Conservation (phyloP, 2,113 vertebrate genomes). For the Pedetes capensis region DNA sequence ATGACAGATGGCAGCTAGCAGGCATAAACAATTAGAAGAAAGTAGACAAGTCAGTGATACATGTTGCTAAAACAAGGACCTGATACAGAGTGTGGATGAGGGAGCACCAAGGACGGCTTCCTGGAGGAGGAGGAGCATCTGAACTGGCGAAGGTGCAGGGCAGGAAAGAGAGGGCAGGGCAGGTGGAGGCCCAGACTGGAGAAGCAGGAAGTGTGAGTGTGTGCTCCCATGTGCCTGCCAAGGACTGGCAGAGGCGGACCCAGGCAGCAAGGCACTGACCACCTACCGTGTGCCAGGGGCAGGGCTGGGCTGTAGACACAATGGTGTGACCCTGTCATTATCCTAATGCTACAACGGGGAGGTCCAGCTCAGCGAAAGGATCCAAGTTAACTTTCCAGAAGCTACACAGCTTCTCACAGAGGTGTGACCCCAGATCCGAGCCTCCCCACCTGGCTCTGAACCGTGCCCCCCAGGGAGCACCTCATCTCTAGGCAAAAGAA, state of each 20-base stretch:
- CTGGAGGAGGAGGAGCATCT: neutral
- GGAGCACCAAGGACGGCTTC: neutral
- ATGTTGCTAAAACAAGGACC: neutral
- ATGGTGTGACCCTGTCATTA: neutral
- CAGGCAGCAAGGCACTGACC: fast-evolving
- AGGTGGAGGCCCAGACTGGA: neutral
- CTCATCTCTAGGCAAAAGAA: neutral
- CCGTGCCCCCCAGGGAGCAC: neutral
- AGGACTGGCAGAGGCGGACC: neutral
- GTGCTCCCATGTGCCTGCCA: neutral
- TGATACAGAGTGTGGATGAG: neutral
- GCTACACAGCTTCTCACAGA: neutral
- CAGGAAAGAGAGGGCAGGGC: neutral
- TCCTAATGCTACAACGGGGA: neutral
- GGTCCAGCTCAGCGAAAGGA: neutral
- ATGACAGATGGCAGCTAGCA: neutral
- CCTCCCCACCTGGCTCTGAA: neutral
- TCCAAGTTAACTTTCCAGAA: neutral
- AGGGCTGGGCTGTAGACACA: neutral
- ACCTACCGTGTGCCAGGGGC: neutral
- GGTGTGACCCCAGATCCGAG: neutral
- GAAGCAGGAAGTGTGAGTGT: neutral
- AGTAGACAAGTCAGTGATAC: neutral
- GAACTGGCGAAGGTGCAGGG: neutral
- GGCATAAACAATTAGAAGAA: neutral